Evolutionary conservation across 2,888 invertebrate genomes (phyloP).

Genomic region (Epinotia brunnichana): DNA sequence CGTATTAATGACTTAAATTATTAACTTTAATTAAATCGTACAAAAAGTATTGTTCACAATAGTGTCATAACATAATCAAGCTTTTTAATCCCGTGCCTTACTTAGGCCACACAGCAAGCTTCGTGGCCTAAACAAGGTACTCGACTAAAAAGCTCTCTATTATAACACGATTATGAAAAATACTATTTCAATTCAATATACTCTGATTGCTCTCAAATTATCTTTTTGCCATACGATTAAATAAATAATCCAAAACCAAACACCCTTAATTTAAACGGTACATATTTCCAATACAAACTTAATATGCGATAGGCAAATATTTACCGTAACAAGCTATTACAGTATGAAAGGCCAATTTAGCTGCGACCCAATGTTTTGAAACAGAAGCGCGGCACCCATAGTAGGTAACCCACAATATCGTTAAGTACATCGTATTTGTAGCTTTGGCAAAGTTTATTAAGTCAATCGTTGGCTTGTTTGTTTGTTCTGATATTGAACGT

Average conservation of each 20-base stretch:
- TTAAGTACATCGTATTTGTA: conserved; percentile 18
- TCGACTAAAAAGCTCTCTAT: no score
- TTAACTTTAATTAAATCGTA: no score
- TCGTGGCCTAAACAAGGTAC: no score
- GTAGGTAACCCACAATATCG: conserved; percentile 12
- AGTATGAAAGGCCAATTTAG: conserved; percentile 18
- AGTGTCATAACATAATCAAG: no score
- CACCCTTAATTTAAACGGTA: neutral
- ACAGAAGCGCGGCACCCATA: conserved; percentile 7
- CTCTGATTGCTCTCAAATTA: no score
- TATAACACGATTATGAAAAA: no score
- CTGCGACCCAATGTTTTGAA: conserved; percentile 21
- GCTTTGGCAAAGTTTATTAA: conserved; percentile 22
- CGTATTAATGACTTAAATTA: no score
- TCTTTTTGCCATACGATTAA: no score
- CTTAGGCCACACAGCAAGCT: no score
- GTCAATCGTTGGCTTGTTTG: conserved; percentile 23
- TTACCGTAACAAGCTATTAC: conserved; percentile 13
- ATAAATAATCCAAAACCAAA: neutral
- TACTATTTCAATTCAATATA: no score
- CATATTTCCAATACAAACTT: conserved; percentile 13
- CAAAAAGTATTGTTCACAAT: no score
- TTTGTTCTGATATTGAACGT: conserved; percentile 15
- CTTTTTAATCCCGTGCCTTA: no score
- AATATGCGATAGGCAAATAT: conserved; percentile 6